A percentile compares a stretch with the other conserved stretches of the same genome.
These are phyloP conservation scores for Dyspetes luteomarginatus DNA, from an alignment of 2,888 invertebrate species.

Conservation along the genomic window DNA sequence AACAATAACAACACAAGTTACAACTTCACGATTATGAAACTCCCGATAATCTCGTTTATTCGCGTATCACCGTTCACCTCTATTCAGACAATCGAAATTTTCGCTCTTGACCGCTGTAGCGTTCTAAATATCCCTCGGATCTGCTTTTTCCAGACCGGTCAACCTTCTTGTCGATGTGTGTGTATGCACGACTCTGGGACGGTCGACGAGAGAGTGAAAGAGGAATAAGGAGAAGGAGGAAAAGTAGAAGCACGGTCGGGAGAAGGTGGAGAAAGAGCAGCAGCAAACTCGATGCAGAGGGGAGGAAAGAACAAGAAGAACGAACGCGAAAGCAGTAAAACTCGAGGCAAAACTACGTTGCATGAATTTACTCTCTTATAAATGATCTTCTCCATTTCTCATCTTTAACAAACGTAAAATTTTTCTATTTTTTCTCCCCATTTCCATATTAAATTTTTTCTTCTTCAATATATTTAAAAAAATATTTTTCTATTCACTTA, in stretches of 20 bases:
- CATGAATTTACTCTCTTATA: constrained; percentile 28
- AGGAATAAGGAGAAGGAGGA: constrained; percentile 20
- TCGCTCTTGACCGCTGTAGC: constrained; percentile 51
- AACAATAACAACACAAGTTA: constrained; percentile 1
- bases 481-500: not conserved
- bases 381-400: constrained; percentile 2
- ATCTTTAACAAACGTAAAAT: not conserved
- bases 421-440: not conserved
- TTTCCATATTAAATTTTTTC: not conserved
- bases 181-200: constrained; percentile 8
- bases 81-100: constrained; percentile 56
- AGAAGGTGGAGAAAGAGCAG: constrained; percentile 44
- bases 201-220: constrained; percentile 45
- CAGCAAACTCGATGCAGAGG: constrained; percentile 24
- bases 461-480: not conserved
- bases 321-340: constrained; percentile 32
- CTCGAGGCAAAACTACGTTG: constrained; percentile 28
- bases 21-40: constrained; percentile 8
- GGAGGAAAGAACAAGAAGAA: constrained; percentile 47
- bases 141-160: constrained; percentile 63
- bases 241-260: constrained; percentile 11
- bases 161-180: constrained; percentile 11
- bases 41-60: constrained; percentile 65
- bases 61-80: constrained; percentile 59
- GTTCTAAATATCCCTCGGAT: not conserved